These are phyloP conservation scores for Neodontobutis hainanensis DNA, from an alignment of 2,113 vertebrate genomes.

Conservation along the genomic window DNA sequence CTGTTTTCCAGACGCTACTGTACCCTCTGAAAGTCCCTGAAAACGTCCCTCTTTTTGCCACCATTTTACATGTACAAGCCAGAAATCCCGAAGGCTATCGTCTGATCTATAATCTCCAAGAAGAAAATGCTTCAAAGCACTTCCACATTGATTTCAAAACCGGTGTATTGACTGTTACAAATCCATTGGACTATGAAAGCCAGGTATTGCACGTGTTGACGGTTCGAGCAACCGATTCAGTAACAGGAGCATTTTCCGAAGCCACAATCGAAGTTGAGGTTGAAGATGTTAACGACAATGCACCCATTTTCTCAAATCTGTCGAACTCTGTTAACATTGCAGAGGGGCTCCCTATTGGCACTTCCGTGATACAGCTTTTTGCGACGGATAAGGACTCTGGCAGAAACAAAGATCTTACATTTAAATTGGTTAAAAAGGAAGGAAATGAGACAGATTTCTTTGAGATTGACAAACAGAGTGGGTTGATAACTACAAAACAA, in stretches of 20 bases:
- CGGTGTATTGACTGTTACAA: constrained; percentile 86
- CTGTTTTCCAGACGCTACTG: constrained; percentile 90
- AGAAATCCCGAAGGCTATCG: constrained; percentile 93
- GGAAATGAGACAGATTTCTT: constrained; percentile 84
- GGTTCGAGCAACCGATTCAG: constrained; percentile 90
- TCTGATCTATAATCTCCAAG: constrained; percentile 92
- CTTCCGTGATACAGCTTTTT: constrained; percentile 83
- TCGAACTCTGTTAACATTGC: constrained; percentile 77
- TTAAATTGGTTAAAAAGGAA: constrained; percentile 83
- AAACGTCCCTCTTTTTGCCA: constrained; percentile 88
- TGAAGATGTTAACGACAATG: constrained; percentile 93
- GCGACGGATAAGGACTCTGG: constrained; percentile 89
- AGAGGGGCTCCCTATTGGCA: constrained; percentile 85
- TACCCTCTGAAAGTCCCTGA: constrained; percentile 92
- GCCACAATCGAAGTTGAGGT: constrained; percentile 90
- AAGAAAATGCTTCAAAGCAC: constrained; percentile 84
- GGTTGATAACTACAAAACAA: constrained; percentile 84
- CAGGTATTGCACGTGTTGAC: constrained; percentile 84
- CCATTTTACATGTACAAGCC: constrained; percentile 93
- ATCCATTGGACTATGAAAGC: constrained; percentile 91
- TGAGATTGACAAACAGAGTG: constrained; percentile 82
- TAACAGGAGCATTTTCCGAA: constrained; percentile 89
- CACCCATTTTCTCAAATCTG: constrained; percentile 84
- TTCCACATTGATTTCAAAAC: constrained; percentile 95
- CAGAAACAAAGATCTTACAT: constrained; percentile 85